Base-by-base conservation (phyloP, 1,140 invertebrate species). In the Drosophila nikananu region DNA sequence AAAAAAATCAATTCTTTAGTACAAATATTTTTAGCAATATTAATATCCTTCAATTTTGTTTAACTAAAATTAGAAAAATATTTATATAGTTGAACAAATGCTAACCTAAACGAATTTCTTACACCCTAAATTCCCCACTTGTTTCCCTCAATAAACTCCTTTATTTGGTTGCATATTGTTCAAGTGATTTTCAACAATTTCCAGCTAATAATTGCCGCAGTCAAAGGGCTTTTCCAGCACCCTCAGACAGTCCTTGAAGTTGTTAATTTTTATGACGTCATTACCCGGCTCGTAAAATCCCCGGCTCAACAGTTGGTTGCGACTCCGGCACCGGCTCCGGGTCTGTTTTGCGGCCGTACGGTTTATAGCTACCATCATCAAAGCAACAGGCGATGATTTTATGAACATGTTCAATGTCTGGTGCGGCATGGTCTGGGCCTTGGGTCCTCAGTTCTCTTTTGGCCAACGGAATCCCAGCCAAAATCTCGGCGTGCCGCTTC, bases 261-360 rank as follows among this genome's bases (percentile, higher is more conserved):
- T 91, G 86, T 91, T 91, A 91, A 91, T 92, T 91, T 91, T 91
- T 91, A 92, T 91, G 90, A 86, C 82, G 84, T 89, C 90, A 91
- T 91, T 92, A 92, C 81, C 84, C 77, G 90, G 80, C 79, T 91
- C 90, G 89, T 91, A 92, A 91, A 91, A 90, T 83, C 42, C 77
- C 65, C 57, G 67, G 67, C 21, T 90, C 89, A 91, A 92, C 89
- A 91, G 86, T 90, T 91, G 89, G 84, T 67, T 77, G 72, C 30
- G 41, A 54, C 55, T 62, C 66, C 42, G 41, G 41, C 13, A 6
- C 66, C 42, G 41, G 41, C 13, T 15, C 39, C 41, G 71, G 49
- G 35, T 46, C 51, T 42, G 73, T 46, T 44, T 51, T 65, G 74
- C 54, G 52, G 54, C 67, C 42, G 32, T 77, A 66, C n/a, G 42